These are phyloP conservation scores for Boleophthalmus pectinirostris DNA, from an alignment of 2,113 vertebrate genomes.

Conservation along the genomic window DNA sequence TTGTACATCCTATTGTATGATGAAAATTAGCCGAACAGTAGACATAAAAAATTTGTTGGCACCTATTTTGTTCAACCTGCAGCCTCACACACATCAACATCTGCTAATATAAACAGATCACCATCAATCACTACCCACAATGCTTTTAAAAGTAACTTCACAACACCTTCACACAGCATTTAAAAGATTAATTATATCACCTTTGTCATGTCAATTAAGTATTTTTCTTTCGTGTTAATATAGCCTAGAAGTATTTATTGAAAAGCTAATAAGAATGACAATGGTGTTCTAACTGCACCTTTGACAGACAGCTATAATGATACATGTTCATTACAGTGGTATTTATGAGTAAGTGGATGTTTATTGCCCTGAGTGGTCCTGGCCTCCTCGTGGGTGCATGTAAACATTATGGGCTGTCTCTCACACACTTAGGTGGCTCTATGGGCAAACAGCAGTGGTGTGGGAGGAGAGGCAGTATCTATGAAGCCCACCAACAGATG, in stretches of 20 bases:
- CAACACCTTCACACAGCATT: neutral
- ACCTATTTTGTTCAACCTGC: neutral
- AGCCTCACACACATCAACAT: neutral
- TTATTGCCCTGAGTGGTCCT: constrained; percentile 65
- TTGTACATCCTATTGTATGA: no score
- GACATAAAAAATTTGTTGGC: no score
- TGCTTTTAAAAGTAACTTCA: neutral
- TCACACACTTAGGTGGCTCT: constrained; percentile 41
- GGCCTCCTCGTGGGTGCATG: constrained; percentile 57
- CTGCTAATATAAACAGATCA: neutral
- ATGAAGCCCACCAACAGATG: constrained; percentile 63
- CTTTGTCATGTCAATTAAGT: constrained; percentile 6
- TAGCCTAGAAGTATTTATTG: neutral
- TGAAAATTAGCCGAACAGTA: neutral
- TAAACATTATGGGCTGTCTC: constrained; percentile 66
- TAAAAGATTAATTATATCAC: constrained; percentile 1
- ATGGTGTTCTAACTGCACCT: constrained; percentile 36
- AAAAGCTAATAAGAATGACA: constrained; percentile 22
- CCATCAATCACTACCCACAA: constrained; percentile 9
- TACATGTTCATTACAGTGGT: constrained; percentile 55
- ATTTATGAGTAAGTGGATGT: constrained; percentile 66
- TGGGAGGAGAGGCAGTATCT: constrained; percentile 65
- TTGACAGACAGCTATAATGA: constrained; percentile 58
- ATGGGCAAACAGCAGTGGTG: constrained; percentile 70
- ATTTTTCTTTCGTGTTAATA: neutral